phyloP scores from a whole-genome alignment of 2,888 invertebrate species.

The Timema cristinae region DNA sequence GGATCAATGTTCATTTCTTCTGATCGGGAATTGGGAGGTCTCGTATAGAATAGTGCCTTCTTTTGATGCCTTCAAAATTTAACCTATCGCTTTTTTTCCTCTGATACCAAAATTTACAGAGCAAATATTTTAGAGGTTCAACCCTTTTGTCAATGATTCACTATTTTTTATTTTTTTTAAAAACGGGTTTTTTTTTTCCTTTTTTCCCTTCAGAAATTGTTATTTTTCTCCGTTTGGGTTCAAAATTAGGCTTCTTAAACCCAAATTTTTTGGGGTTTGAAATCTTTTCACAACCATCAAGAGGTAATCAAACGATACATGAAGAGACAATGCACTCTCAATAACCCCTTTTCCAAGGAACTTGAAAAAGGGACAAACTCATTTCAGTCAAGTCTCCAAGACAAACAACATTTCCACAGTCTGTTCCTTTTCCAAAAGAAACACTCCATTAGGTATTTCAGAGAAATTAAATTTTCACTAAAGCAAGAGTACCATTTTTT shows the following conservation, averaged over 20 bases:
- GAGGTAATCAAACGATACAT: slow-evolving; percentile 46
- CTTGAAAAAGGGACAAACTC: slow-evolving; percentile 44
- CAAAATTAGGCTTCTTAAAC: neutral
- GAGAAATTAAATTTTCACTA: slow-evolving; percentile 16
- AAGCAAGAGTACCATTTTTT: neutral
- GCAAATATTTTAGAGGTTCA: too few relatives aligned
- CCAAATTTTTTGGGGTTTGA: slow-evolving; percentile 9
- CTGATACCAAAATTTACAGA: too few relatives aligned
- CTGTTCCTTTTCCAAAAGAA: neutral
- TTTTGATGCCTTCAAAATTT: too few relatives aligned
- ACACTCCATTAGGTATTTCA: slow-evolving; percentile 21
- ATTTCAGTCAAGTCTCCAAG: slow-evolving; percentile 24
- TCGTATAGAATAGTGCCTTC: slow-evolving; percentile 42
- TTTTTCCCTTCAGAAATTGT: too few relatives aligned
- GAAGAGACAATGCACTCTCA: slow-evolving; percentile 63
- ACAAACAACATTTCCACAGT: slow-evolving; percentile 24
- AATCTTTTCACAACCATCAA: neutral
- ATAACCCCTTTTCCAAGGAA: slow-evolving; percentile 55
- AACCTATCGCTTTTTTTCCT: too few relatives aligned
- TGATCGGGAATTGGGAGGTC: slow-evolving; percentile 52
- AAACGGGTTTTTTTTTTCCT: too few relatives aligned
- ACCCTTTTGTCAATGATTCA: too few relatives aligned
- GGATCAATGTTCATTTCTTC: slow-evolving; percentile 48
- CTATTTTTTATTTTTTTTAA: too few relatives aligned
- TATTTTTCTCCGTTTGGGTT: neutral